Evolutionary conservation across 2,888 invertebrate genomes (phyloP).

Genomic region (Argyresthia goedartella): DNA sequence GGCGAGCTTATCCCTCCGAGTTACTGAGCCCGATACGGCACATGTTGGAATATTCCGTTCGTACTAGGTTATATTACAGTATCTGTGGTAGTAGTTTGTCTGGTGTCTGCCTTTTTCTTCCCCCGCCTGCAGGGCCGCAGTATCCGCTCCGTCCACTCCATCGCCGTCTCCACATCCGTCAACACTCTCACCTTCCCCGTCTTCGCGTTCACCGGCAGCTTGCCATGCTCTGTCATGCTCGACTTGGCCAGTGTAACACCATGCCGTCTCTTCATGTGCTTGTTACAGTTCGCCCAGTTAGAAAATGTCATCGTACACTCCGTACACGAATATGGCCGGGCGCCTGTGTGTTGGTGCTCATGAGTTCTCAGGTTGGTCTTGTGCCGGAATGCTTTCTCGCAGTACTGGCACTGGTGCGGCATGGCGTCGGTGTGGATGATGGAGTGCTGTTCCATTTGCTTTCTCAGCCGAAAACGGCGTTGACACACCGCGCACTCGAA

Average conservation of each 20-base stretch:
- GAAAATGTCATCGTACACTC: conserved; percentile 73
- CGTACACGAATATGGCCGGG: conserved; percentile 73
- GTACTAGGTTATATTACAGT: too few species aligned
- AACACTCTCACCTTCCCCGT: not conserved
- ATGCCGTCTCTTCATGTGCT: conserved; percentile 73
- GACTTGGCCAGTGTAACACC: conserved; percentile 26
- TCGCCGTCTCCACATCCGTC: not conserved
- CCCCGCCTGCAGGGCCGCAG: not conserved
- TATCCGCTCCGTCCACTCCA: not conserved
- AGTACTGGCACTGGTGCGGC: conserved; percentile 76
- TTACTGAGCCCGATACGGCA: too few species aligned
- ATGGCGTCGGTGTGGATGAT: conserved; percentile 76
- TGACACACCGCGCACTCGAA: conserved; percentile 7
- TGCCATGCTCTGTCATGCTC: conserved; percentile 29
- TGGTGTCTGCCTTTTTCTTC: not conserved
- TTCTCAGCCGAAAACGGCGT: conserved; percentile 55
- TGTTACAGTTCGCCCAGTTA: conserved; percentile 78
- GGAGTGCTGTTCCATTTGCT: conserved; percentile 73
- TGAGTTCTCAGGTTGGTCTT: conserved; percentile 75
- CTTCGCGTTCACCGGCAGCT: not conserved
- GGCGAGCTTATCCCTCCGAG: too few species aligned
- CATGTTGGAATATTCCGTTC: too few species aligned
- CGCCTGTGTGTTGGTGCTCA: conserved; percentile 70
- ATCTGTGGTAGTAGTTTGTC: too few species aligned
- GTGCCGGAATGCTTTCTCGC: conserved; percentile 74